phyloP scores from a whole-genome alignment of 2,113 vertebrate genomes.

The Atrichornis clamosus region DNA sequence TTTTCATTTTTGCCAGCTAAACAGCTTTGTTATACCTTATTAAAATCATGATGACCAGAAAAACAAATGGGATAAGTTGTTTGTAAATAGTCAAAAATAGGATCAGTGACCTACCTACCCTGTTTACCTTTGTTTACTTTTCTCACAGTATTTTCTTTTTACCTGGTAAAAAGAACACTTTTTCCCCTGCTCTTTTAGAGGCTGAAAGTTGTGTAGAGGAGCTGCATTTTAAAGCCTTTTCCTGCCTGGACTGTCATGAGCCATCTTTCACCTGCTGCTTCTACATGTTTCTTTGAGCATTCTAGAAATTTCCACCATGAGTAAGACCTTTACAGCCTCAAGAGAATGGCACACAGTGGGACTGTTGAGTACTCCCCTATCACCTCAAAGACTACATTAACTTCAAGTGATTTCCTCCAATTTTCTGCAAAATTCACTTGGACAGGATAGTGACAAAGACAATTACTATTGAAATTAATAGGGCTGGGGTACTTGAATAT shows the following conservation, averaged over 20 bases:
- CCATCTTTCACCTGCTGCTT: background rate
- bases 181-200: background rate
- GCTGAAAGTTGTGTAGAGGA: background rate
- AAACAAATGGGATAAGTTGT: background rate
- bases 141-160: background rate
- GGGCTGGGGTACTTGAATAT: background rate
- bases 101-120: accelerated
- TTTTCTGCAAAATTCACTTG: conserved; percentile 10
- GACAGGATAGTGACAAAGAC: conserved; percentile 6
- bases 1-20: background rate
- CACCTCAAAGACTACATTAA: background rate
- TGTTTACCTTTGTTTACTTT: background rate
- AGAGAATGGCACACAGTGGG: background rate
- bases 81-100: background rate
- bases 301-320: background rate
- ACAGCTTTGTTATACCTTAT: background rate
- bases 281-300: background rate
- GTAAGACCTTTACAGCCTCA: background rate
- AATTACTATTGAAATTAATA: conserved; percentile 45
- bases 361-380: background rate
- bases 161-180: background rate
- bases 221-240: background rate
- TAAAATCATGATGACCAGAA: background rate
- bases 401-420: background rate
- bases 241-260: background rate